Conservation (phyloP, 1,140 invertebrate species). For the Cylas formicarius region DNA sequence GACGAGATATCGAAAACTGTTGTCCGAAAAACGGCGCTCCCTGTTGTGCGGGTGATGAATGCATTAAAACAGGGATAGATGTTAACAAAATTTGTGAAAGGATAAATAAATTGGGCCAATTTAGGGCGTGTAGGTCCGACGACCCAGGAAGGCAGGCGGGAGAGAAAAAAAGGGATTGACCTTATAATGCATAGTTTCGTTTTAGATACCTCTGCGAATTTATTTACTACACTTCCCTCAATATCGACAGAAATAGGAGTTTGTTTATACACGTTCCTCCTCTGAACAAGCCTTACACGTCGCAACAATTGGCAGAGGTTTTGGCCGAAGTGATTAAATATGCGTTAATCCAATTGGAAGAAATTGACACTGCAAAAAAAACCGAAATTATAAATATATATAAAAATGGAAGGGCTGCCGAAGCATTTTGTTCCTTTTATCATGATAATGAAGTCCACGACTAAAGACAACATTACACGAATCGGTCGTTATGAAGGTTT, state of each 20-base stretch:
- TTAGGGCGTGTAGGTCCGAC: conserved; percentile 39
- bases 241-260: conserved; percentile 45
- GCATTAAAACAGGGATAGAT: conserved; percentile 43
- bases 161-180: not conserved
- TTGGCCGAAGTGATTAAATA: conserved; percentile 48
- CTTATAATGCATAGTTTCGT: conserved; percentile 9
- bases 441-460: no score
- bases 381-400: conserved; percentile 10
- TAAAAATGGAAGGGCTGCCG: conserved; percentile 19
- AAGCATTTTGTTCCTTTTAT: not conserved
- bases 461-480: no score
- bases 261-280: conserved; percentile 64
- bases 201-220: conserved; percentile 62
- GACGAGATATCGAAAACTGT: conserved; percentile 39
- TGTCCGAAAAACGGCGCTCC: conserved; percentile 40
- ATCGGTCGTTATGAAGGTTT: no score
- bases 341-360: conserved; percentile 29
- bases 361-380: conserved; percentile 12
- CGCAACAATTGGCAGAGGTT: conserved; percentile 47
- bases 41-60: conserved; percentile 37
- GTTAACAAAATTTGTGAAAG: conserved; percentile 41
- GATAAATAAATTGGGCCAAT: conserved; percentile 35
- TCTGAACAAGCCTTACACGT: conserved; percentile 46
- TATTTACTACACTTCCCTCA: conserved; percentile 58
- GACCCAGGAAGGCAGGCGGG: conserved; percentile 41